Percentiles rank a stretch among this genome's conserved stretches.
phyloP scores from a whole-genome alignment of 2,113 vertebrate species.

The Corydoras maculifer region DNA sequence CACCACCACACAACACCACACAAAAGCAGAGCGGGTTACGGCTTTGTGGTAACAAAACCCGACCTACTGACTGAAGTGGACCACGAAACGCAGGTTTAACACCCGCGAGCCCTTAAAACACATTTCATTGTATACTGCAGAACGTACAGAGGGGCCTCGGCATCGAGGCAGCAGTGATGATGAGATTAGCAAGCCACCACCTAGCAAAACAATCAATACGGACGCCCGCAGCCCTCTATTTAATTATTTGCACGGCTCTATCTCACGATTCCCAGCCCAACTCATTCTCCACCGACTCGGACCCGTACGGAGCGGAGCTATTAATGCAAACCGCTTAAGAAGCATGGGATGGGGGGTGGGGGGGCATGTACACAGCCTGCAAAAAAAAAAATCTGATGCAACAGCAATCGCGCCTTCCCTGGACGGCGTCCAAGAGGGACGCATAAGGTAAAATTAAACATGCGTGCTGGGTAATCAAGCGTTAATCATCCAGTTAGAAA shows the following conservation, averaged over 20 bases:
- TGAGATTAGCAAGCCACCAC: too few relatives aligned
- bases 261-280: background rate
- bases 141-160: too few relatives aligned
- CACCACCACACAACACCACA: too few relatives aligned
- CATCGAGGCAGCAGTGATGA: too few relatives aligned
- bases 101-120: too few relatives aligned
- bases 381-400: background rate
- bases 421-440: slow-evolving; percentile 2
- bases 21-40: too few relatives aligned
- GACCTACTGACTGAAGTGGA: too few relatives aligned
- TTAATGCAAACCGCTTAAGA: background rate
- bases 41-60: too few relatives aligned
- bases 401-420: background rate
- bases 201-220: background rate
- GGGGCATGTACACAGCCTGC: background rate
- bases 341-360: background rate
- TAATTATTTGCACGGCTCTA: background rate
- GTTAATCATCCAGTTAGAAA: slow-evolving; percentile 14
- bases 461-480: background rate
- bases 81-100: too few relatives aligned
- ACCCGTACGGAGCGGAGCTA: background rate
- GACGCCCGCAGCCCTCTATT: background rate
- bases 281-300: background rate
- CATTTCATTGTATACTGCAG: too few relatives aligned
- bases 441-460: slow-evolving; percentile 12